A percentile compares a stretch with the other conserved stretches of the same genome.
phyloP scores from a whole-genome alignment of 2,113 vertebrate genomes.

The Lutjanus erythropterus region DNA sequence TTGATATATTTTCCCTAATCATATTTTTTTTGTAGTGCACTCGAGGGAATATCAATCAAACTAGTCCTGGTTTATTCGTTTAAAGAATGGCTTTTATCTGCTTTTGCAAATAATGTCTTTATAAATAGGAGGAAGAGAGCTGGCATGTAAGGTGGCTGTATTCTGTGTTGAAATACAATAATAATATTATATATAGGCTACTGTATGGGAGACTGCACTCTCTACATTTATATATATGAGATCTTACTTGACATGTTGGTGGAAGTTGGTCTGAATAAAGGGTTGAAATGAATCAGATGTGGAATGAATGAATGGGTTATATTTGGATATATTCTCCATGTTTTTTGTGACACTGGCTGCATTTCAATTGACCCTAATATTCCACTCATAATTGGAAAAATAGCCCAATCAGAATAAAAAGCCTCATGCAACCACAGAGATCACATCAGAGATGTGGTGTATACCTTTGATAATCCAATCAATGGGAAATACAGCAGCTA shows the following conservation, averaged over 20 bases:
- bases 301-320: neutral
- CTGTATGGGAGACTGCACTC: neutral
- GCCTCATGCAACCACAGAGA: too few relatives aligned
- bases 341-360: neutral
- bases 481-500: too few relatives aligned
- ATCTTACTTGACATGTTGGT: neutral
- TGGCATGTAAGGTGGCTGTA: neutral
- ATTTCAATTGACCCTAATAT: too few relatives aligned
- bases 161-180: neutral
- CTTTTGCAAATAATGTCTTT: neutral
- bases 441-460: too few relatives aligned
- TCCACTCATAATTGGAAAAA: too few relatives aligned
- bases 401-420: too few relatives aligned
- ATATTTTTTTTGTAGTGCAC: neutral
- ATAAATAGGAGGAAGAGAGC: neutral
- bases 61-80: neutral
- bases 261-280: neutral
- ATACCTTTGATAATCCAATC: too few relatives aligned
- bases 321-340: neutral
- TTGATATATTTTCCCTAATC: neutral
- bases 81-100: too few relatives aligned
- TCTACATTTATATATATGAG: neutral
- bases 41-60: neutral
- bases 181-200: neutral
- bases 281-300: neutral